phyloP scores from a whole-genome alignment of 1,140 invertebrate genomes.

The Tribolium madens region DNA sequence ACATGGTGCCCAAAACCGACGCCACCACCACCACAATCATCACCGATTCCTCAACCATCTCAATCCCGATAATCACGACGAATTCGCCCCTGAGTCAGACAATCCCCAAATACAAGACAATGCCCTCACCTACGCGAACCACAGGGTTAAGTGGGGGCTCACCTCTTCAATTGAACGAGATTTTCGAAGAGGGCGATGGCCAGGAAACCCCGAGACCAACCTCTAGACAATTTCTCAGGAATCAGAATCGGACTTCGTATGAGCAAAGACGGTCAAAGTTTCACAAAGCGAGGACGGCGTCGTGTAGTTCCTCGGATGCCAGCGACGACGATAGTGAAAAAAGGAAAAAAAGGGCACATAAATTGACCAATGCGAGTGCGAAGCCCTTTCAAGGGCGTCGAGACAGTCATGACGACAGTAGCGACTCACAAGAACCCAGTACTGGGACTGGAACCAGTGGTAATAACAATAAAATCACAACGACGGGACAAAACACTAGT shows the following conservation, averaged over 20 bases:
- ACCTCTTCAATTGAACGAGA: slow-evolving; percentile 77
- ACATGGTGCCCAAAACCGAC: slow-evolving; percentile 49
- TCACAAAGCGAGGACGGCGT: slow-evolving; percentile 83
- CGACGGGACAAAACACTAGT: slow-evolving; percentile 47
- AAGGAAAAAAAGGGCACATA: slow-evolving; percentile 82
- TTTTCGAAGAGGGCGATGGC: slow-evolving; percentile 76
- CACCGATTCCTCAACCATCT: slow-evolving; percentile 70
- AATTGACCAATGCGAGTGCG: slow-evolving; percentile 72
- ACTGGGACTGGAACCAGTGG: slow-evolving; percentile 65
- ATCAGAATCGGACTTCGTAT: slow-evolving; percentile 66
- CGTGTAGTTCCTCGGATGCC: slow-evolving; percentile 90
- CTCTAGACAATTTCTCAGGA: slow-evolving; percentile 63
- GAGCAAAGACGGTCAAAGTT: slow-evolving; percentile 78
- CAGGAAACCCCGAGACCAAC: slow-evolving; percentile 59
- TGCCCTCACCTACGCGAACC: slow-evolving; percentile 70
- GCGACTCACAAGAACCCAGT: slow-evolving; percentile 76
- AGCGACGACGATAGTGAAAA: slow-evolving; percentile 91
- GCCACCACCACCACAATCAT: slow-evolving; percentile 66
- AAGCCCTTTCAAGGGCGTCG: slow-evolving; percentile 72
- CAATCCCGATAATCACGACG: slow-evolving; percentile 70
- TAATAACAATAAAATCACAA: slow-evolving; percentile 44
- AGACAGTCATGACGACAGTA: slow-evolving; percentile 84
- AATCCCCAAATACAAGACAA: slow-evolving; percentile 70
- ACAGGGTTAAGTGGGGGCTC: slow-evolving; percentile 60
- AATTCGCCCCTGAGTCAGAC: slow-evolving; percentile 64